Conservation (phyloP, 2,888 invertebrate genomes). For the Drosophila formosana region DNA sequence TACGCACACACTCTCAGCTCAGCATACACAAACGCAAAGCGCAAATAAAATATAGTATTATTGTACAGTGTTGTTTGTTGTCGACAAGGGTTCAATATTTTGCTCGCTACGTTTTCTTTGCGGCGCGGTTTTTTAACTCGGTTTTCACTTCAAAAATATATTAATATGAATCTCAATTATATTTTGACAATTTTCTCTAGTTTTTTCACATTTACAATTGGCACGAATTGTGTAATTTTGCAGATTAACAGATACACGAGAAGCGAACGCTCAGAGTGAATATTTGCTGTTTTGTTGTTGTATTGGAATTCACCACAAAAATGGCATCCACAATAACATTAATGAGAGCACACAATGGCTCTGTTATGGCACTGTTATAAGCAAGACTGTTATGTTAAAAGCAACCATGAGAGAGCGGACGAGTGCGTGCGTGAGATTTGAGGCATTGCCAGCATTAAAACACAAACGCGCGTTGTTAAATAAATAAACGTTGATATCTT, state of each 20-base stretch:
- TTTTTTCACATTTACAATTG: conserved; percentile 52
- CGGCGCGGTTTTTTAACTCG: conserved; percentile 12
- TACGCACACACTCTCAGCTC: conserved; percentile 13
- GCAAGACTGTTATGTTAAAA: conserved; percentile 31
- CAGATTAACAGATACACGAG: conserved; percentile 70
- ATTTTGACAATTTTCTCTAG: conserved; percentile 58
- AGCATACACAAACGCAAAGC: conserved; percentile 33
- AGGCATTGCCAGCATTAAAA: conserved; percentile 61
- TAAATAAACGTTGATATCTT: background rate
- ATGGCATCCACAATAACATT: conserved; percentile 43
- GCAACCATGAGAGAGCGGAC: conserved; percentile 8
- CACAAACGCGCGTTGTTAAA: conserved; percentile 5
- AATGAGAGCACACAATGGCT: conserved; percentile 28
- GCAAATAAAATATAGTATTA: conserved; percentile 20
- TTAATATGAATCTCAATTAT: conserved; percentile 28
- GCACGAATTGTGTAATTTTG: conserved; percentile 77
- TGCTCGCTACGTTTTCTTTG: conserved; percentile 20
- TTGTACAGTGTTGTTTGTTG: conserved; percentile 27
- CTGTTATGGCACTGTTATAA: conserved; percentile 37
- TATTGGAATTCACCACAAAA: conserved; percentile 68
- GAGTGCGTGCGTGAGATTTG: conserved; percentile 2
- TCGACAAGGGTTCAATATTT: conserved; percentile 27
- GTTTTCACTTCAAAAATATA: conserved; percentile 41
- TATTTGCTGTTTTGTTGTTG: conserved; percentile 55
- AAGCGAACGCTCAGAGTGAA: conserved; percentile 50